Conservation (phyloP, 2,797 vertebrate species). For the Macroramphosus scolopax region DNA sequence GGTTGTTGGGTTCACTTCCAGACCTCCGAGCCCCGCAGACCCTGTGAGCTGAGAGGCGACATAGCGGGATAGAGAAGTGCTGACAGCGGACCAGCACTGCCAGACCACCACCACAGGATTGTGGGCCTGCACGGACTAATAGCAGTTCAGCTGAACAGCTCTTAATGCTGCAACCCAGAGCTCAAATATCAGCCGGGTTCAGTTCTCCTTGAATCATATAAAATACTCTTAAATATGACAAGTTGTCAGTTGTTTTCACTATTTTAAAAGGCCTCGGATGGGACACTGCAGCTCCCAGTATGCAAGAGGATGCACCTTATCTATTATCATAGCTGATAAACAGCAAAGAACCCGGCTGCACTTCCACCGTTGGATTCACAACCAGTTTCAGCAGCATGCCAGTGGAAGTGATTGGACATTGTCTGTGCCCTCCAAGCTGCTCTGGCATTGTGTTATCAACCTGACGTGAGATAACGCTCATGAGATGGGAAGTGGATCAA, state of each 20-base stretch:
- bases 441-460: not conserved
- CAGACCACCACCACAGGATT: conserved; percentile 67
- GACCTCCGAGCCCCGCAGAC: conserved; percentile 50
- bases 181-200: conserved; percentile 21
- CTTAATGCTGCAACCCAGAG: conserved; percentile 28
- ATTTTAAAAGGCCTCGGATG: too few relatives aligned
- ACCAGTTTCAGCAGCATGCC: too few relatives aligned
- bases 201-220: conserved; percentile 27
- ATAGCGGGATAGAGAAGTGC: conserved; percentile 46
- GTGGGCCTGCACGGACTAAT: conserved; percentile 50
- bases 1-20: conserved; percentile 44
- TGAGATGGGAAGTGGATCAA: not conserved
- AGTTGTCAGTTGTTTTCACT: too few relatives aligned
- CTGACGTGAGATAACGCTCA: not conserved
- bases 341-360: too few relatives aligned
- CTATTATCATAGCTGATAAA: too few relatives aligned
- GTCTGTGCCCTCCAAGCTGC: too few relatives aligned
- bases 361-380: too few relatives aligned
- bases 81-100: conserved; percentile 49
- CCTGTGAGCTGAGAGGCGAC: conserved; percentile 20
- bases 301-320: too few relatives aligned
- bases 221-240: too few relatives aligned
- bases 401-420: too few relatives aligned
- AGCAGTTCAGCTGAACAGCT: conserved; percentile 46
- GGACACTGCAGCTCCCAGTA: too few relatives aligned